Evolutionary conservation across 2,797 vertebrate species (phyloP).

Genomic region (Synaphobranchus kaupii): DNA sequence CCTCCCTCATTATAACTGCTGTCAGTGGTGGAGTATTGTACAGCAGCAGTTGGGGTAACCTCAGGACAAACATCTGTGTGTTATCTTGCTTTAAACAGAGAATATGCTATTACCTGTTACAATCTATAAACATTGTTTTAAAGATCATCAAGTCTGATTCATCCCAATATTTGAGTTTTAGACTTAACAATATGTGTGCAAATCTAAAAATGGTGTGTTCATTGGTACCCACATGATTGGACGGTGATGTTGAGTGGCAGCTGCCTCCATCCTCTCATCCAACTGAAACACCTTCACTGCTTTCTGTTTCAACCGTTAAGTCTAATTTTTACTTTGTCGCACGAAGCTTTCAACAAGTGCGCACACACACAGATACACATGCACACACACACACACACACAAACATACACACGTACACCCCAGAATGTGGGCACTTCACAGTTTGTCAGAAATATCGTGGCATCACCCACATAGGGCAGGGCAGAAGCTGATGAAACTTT

Average conservation of each 20-base stretch:
- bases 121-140: too few relatives aligned
- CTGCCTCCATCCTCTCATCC: not conserved
- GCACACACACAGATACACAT: not conserved
- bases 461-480: not conserved
- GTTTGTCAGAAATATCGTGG: not conserved
- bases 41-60: too few relatives aligned
- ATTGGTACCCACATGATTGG: not conserved
- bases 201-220: not conserved
- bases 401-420: not conserved
- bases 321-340: too few relatives aligned
- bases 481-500: not conserved
- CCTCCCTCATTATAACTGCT: not conserved
- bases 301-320: not conserved
- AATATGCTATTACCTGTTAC: not conserved
- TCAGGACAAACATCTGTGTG: not conserved
- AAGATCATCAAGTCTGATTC: too few relatives aligned
- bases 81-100: not conserved
- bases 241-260: not conserved
- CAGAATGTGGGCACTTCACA: not conserved
- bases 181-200: too few relatives aligned
- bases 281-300: not conserved
- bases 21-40: not conserved
- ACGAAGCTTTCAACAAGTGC: too few relatives aligned
- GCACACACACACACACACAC: not conserved
- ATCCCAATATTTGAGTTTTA: too few relatives aligned